Base-by-base conservation (phyloP, 2,113 vertebrate species). In the Shinisaurus crocodilurus region DNA sequence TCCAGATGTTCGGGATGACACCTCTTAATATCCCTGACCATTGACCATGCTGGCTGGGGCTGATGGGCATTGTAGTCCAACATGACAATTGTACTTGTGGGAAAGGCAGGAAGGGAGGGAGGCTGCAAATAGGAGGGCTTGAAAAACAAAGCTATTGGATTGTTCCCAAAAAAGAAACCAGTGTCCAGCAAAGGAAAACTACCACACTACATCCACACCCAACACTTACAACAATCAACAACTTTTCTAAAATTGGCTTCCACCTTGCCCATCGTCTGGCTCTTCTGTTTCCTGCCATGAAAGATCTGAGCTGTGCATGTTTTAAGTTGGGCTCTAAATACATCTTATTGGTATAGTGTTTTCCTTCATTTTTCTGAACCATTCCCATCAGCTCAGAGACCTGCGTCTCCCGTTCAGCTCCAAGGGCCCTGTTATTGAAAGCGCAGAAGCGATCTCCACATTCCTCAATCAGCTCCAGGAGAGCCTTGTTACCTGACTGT, bases 401-500 rank as follows among this genome's bases (percentile, higher is more conserved):
- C 82, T 94, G 93, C 2, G 0, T 1, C 1, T 5, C 25, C n/a
- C 70, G 40, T 1, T 91, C 89, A 1, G 54, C 74, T 3, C 7
- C 54, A 0, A 0, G 4, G 0, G 32, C 88, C 25, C 18, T 50
- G 87, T 72, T 88, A 69, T 63, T 87, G 48, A 89, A 94, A 54
- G 37, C 1, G 0, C n/a, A 57, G 5, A 63, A n/a, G 37, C 45
- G 65, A 0, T 6, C 1, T 63, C 32, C 3, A 3, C 88, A 93
- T 32, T 57, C 27, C 48, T 10, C 0, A 15, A 83, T 16, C 40
- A 94, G n/a, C 0, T 25, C 0, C 0, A 0, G 1, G 63, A 89
- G 77, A 60, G 0, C 0, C 37, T 5, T 0, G 32, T 88, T 88
- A 5, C 18, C 27, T 4, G 82, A 83, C 20, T 0, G 1, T 0